Evolutionary conservation across 1,140 invertebrate genomes (phyloP).

Genomic region (Chironomus tepperi): DNA sequence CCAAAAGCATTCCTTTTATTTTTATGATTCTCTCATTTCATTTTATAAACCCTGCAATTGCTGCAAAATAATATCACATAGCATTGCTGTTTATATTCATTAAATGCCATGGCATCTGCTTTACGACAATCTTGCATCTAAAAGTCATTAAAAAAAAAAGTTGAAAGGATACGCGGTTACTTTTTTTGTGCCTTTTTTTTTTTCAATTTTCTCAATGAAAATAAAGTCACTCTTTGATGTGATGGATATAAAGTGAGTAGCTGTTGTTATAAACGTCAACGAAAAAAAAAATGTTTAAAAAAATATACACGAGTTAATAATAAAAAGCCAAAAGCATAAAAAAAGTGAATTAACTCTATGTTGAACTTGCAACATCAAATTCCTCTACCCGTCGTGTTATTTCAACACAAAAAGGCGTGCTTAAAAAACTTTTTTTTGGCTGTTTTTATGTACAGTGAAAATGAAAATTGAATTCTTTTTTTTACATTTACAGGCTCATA

Average conservation of each 20-base stretch:
- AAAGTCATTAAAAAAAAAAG: conserved; percentile 9
- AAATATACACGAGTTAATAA: conserved; percentile 8
- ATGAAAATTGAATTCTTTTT: conserved; percentile 11
- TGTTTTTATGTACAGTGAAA: neutral
- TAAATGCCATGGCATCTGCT: neutral
- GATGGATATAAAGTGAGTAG: neutral
- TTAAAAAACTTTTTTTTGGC: neutral
- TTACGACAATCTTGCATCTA: neutral
- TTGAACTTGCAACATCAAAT: neutral
- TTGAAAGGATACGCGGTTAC: neutral
- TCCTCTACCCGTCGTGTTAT: neutral
- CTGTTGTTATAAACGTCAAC: neutral
- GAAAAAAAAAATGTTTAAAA: neutral
- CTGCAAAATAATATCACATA: neutral
- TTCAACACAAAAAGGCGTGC: neutral
- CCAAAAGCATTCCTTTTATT: neutral
- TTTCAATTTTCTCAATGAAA: neutral
- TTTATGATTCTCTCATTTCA: neutral
- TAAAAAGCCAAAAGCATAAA: conserved; percentile 8
- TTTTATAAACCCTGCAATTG: neutral
- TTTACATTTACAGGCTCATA: neutral
- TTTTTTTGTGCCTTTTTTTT: neutral
- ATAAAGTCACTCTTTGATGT: neutral
- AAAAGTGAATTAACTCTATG: neutral
- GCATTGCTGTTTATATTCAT: neutral